Conservation (phyloP, 2,888 invertebrate species). For the Epsilonema sp. region DNA sequence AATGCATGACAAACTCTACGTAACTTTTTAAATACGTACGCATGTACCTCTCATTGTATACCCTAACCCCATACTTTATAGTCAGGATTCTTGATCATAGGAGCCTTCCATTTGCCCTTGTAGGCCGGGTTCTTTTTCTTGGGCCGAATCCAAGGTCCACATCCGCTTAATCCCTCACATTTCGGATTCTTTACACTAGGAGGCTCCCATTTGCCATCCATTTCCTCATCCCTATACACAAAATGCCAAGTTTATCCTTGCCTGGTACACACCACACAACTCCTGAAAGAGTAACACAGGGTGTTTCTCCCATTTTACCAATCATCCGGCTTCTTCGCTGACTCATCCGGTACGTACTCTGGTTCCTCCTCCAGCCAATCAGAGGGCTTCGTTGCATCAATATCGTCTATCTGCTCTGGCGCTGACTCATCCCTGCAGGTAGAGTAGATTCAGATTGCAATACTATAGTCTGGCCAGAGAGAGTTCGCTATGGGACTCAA, state of each 20-base stretch:
- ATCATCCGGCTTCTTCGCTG: slow-evolving; percentile 66
- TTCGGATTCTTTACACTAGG: slow-evolving; percentile 54
- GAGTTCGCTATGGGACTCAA: too few relatives aligned
- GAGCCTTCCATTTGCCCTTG: slow-evolving; percentile 78
- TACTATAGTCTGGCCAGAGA: too few relatives aligned
- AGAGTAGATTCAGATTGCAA: too few relatives aligned
- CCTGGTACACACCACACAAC: too few relatives aligned
- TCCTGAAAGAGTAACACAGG: slow-evolving; percentile 33
- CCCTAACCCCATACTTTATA: slow-evolving; percentile 34
- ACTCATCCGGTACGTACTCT: slow-evolving; percentile 58
- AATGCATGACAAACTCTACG: too few relatives aligned
- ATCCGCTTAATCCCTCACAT: slow-evolving; percentile 59
- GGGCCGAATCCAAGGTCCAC: slow-evolving; percentile 72
- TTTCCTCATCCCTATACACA: slow-evolving; percentile 59
- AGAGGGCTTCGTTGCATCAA: slow-evolving; percentile 17
- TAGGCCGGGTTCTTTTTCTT: slow-evolving; percentile 73
- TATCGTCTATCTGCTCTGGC: slow-evolving; percentile 45
- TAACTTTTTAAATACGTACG: too few relatives aligned
- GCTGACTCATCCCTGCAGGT: slow-evolving; percentile 63
- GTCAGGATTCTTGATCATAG: slow-evolving; percentile 37
- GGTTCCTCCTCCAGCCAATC: slow-evolving; percentile 58
- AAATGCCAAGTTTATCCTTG: too few relatives aligned
- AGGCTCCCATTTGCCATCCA: slow-evolving; percentile 97
- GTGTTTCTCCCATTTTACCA: slow-evolving; percentile 39
- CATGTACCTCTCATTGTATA: too few relatives aligned